Evolutionary conservation across 2,113 vertebrate genomes (phyloP).

Genomic region (Terrapene triunguis): DNA sequence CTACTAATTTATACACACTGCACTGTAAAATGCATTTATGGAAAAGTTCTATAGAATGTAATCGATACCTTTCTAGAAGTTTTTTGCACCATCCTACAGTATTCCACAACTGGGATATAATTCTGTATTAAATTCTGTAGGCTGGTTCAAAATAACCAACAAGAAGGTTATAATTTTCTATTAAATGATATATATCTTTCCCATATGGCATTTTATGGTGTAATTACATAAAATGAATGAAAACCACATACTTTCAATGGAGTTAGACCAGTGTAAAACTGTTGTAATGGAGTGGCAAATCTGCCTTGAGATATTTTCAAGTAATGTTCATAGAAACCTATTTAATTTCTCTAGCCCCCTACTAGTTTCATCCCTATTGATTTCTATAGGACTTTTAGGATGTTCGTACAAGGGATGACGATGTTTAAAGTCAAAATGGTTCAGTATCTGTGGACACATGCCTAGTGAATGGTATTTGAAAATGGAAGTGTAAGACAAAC

Average conservation of each 20-base stretch:
- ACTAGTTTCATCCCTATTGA: neutral
- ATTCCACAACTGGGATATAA: neutral
- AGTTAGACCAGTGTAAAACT: neutral
- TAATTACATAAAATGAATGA: neutral
- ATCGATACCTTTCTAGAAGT: neutral
- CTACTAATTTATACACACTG: neutral
- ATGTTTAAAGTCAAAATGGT: neutral
- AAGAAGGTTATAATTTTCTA: constrained; percentile 26
- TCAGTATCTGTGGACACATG: neutral
- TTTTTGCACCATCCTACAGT: neutral
- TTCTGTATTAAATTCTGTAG: neutral
- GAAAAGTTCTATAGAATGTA: constrained; percentile 6
- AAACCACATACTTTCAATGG: constrained; percentile 14
- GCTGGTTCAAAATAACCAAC: neutral
- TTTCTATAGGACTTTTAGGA: neutral
- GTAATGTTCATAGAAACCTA: neutral
- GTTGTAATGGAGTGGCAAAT: neutral
- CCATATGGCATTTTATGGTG: neutral
- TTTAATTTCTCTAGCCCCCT: neutral
- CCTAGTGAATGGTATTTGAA: neutral
- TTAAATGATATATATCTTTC: neutral
- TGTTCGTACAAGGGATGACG: neutral
- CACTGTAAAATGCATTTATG: neutral
- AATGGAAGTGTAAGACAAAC: neutral
- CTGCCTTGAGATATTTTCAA: constrained; percentile 9